Evolutionary conservation across 92 coral and sea anemone genomes (phyloP).

Genomic region (Zoanthus sansibaricus): DNA sequence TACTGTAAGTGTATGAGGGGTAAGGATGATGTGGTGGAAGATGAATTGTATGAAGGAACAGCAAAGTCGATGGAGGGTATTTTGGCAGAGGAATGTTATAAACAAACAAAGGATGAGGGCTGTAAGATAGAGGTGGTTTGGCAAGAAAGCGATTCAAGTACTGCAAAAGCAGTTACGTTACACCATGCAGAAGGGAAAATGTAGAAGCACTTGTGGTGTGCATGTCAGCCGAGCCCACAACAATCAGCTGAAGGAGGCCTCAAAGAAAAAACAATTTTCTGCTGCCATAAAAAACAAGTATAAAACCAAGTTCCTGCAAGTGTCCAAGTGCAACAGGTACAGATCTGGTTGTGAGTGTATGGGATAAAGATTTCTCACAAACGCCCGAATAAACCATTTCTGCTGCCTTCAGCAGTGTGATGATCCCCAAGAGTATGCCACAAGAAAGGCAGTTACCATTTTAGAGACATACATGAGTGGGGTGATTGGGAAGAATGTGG

Average conservation of each 20-base stretch:
- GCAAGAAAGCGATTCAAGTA: slow-evolving; percentile 67
- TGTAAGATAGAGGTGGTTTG: slow-evolving; percentile 63
- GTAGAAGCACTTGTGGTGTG: slow-evolving; percentile 45
- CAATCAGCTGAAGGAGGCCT: slow-evolving; percentile 56
- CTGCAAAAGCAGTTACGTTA: neutral
- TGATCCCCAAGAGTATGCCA: slow-evolving; percentile 50
- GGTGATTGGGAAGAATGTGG: slow-evolving; percentile 5
- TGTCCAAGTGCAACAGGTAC: slow-evolving; percentile 58
- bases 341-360: slow-evolving; percentile 51
- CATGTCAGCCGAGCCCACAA: slow-evolving; percentile 61
- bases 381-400: slow-evolving; percentile 68
- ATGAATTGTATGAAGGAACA: slow-evolving; percentile 67
- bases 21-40: slow-evolving; percentile 56
- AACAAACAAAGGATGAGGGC: slow-evolving; percentile 52
- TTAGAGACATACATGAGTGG: slow-evolving; percentile 15
- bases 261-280: slow-evolving; percentile 60
- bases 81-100: slow-evolving; percentile 58
- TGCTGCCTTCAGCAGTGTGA: slow-evolving; percentile 70
- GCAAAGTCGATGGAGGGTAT: slow-evolving; percentile 72
- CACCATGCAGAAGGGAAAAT: neutral
- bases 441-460: slow-evolving; percentile 24
- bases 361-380: slow-evolving; percentile 44
- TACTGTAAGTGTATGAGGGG: slow-evolving; percentile 63
- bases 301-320: slow-evolving; percentile 55
- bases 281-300: slow-evolving; percentile 24